Conservation (phyloP, 2,888 invertebrate genomes). For the Keiferia lycopersicella region DNA sequence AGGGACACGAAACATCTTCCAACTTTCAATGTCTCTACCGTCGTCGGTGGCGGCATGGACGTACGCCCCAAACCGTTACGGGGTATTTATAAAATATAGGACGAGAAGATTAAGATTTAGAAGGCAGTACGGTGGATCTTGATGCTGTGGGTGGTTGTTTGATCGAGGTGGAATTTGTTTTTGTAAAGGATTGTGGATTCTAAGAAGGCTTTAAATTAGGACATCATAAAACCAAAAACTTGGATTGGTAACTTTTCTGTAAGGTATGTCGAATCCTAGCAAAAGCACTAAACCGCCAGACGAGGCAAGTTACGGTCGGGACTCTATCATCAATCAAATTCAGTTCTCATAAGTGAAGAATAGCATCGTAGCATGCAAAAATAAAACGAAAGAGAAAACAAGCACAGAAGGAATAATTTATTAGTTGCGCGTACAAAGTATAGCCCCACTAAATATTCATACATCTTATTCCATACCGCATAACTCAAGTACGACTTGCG, state of each 20-base stretch:
- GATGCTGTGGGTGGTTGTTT: conserved; percentile 14
- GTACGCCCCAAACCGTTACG: conserved; percentile 28
- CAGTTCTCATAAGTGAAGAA: background rate
- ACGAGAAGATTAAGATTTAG: conserved; percentile 23
- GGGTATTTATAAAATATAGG: conserved; percentile 29
- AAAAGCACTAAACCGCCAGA: too few species aligned
- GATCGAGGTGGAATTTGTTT: background rate
- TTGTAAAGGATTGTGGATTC: background rate
- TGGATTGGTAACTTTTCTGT: too few species aligned
- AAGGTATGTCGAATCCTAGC: too few species aligned
- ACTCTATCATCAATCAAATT: background rate
- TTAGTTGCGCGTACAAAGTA: background rate
- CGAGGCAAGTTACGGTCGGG: too few species aligned
- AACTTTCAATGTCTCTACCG: background rate
- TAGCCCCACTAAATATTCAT: conserved; percentile 3
- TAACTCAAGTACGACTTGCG: conserved; percentile 9
- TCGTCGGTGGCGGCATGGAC: background rate
- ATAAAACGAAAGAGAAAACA: too few species aligned
- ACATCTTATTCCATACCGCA: conserved; percentile 8
- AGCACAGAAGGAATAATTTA: background rate
- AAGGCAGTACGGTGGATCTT: conserved; percentile 16
- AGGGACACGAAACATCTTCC: conserved; percentile 3
- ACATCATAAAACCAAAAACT: background rate
- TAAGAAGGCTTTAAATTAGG: background rate
- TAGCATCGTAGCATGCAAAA: background rate